Percentiles rank a stretch among this genome's conserved stretches.
These are phyloP conservation scores for Strix occidentalis DNA, from an alignment of 2,797 vertebrate species.

Conservation along the genomic window DNA sequence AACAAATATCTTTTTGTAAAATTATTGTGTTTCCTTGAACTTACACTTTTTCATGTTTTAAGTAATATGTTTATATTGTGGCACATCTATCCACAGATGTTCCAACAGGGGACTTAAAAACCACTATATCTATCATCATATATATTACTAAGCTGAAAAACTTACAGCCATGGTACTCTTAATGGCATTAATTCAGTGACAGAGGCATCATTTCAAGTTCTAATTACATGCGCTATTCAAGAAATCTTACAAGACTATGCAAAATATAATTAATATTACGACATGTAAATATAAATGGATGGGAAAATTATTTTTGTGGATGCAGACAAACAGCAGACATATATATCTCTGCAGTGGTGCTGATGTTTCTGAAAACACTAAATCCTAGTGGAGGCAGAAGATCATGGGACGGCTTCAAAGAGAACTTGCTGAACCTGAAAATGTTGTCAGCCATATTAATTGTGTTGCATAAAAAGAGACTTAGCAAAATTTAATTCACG, in stretches of 20 bases:
- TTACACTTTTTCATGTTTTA: background rate
- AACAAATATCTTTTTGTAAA: background rate
- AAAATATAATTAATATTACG: background rate
- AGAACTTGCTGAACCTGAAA: background rate
- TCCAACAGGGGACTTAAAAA: background rate
- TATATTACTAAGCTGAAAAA: background rate
- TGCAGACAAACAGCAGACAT: background rate
- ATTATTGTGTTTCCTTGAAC: background rate
- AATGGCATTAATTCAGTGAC: background rate
- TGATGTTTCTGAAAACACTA: background rate
- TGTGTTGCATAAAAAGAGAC: background rate
- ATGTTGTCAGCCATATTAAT: background rate
- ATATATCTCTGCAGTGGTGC: fast-evolving
- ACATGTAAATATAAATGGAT: background rate
- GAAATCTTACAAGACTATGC: background rate
- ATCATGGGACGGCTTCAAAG: background rate
- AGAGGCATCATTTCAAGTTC: background rate
- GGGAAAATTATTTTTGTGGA: background rate
- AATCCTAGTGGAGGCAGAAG: background rate
- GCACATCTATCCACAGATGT: background rate
- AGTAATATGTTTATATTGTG: background rate
- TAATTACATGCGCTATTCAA: background rate
- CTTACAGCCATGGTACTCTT: background rate
- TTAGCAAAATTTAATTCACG: background rate
- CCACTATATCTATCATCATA: background rate